Evolutionary conservation across 2,888 invertebrate genomes (phyloP), one percentile per base, ranked within the genome.

Genomic region (Agrenia bidenticulata): DNA sequence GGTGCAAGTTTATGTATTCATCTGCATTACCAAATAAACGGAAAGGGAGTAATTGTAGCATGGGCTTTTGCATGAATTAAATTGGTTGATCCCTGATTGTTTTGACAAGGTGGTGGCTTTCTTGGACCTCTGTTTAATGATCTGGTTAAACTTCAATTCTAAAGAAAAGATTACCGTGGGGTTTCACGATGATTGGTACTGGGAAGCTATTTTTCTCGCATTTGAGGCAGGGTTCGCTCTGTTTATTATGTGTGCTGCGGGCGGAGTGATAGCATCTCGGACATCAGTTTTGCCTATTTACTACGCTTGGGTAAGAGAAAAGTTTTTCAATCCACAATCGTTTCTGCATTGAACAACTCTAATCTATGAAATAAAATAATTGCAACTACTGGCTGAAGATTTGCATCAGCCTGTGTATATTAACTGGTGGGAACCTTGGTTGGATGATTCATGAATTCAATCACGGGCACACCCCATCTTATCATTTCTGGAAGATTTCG

Each of bases 221-320:
- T 5, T 45, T 15, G n/a, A 45, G n/a, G 45, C 45, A 45, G 45
- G n/a, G 5, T 45, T 9, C 19, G 45, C 45, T 9, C 45, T 45
- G 5, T 19, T 45, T 17, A 45, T n/a, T 45, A 17, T 45, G 45
- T 45, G 45, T 45, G 45, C 45, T n/a, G 45, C 45, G 5, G 45
- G 45, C 4, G 45, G 45, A 17, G 19, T 45, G 5, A 15, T 45
- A 5, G 45, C 45, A 45, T 45, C 45, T 15, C 5, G 45, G 15
- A 4, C 9, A 17, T 45, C 45, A 11, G 19, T 45, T 5, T 5
- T 17, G 4, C n/a, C 45, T 5, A 17, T 45, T 5, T 45, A 45
- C n/a, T 45, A 17, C 15, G 45, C n/a, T 19, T 45, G 45, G 45
- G 45, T 45, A 17, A 5, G 45, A 11, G 7, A 39, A 15, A 11